These are phyloP conservation scores for Catharus fuscescens DNA, from an alignment of 2,113 vertebrate genomes.

Conservation along the genomic window DNA sequence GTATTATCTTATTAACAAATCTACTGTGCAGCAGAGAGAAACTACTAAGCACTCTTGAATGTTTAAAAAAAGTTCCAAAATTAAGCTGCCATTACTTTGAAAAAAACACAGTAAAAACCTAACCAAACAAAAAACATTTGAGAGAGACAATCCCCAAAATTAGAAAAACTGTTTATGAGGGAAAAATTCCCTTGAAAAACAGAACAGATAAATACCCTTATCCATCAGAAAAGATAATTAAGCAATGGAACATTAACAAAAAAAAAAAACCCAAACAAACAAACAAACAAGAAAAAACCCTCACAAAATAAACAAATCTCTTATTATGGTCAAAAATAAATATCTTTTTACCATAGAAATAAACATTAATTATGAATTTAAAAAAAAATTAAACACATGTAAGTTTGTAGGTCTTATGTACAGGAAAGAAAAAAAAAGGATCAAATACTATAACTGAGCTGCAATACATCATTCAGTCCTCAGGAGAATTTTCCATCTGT, in stretches of 20 bases:
- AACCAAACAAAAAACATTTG: not conserved
- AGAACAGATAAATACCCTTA: not conserved
- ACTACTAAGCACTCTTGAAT: not conserved
- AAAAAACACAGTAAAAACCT: rapidly evolving
- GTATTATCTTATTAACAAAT: not conserved
- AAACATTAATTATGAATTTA: not conserved
- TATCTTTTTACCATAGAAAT: not conserved
- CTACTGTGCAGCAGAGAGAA: not conserved
- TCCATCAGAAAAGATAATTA: not conserved
- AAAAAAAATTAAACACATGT: not conserved
- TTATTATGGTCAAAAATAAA: not conserved
- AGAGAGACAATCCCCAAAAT: not conserved
- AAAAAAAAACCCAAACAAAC: not conserved
- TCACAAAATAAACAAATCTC: not conserved
- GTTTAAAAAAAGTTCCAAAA: rapidly evolving
- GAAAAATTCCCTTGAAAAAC: not conserved
- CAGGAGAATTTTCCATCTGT: not conserved
- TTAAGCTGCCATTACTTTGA: not conserved
- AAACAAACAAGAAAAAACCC: rapidly evolving
- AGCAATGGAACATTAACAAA: not conserved
- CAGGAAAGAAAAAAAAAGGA: not conserved
- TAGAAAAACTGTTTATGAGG: not conserved
- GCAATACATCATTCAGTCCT: not conserved
- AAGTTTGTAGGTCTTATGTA: rapidly evolving
- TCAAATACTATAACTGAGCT: not conserved